phyloP scores from a whole-genome alignment of 1,140 invertebrate species.

The Leptinotarsa texana region DNA sequence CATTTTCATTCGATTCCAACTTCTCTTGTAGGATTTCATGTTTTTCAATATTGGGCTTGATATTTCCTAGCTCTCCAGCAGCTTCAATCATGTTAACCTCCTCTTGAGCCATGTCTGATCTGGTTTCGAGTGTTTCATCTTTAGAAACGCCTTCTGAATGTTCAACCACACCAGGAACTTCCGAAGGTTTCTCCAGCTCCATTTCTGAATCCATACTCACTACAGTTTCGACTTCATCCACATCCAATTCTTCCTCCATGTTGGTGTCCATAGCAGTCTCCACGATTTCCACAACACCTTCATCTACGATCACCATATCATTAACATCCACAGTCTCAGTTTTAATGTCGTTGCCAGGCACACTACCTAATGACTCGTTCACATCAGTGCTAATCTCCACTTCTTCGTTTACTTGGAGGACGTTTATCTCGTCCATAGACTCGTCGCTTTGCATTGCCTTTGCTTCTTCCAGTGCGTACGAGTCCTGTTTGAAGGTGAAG shows the following conservation, averaged over 20 bases:
- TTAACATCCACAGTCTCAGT: constrained; percentile 1
- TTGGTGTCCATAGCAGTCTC: not conserved
- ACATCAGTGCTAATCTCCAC: not conserved
- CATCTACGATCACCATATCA: not conserved
- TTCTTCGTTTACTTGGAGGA: not conserved
- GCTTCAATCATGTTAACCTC: no score
- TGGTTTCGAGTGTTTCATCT: no score
- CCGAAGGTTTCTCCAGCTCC: not conserved
- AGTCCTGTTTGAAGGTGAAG: not conserved
- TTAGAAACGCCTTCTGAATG: no score
- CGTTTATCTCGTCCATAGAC: not conserved
- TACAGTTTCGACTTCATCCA: not conserved
- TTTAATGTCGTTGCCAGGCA: not conserved
- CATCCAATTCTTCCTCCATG: not conserved
- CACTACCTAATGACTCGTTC: no score
- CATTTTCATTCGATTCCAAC: no score
- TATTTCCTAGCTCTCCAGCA: no score
- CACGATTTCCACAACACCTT: not conserved
- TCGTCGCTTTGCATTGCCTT: not conserved
- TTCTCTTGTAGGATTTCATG: no score
- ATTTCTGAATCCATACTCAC: not conserved
- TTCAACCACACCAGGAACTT: no score
- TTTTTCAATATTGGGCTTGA: no score
- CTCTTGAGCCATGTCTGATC: no score
- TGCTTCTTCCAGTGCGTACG: no score